Percentiles rank a stretch among this genome's conserved stretches.
These are phyloP conservation scores for Spodoptera picta DNA, from an alignment of 2,888 invertebrate genomes.

Conservation along the genomic window DNA sequence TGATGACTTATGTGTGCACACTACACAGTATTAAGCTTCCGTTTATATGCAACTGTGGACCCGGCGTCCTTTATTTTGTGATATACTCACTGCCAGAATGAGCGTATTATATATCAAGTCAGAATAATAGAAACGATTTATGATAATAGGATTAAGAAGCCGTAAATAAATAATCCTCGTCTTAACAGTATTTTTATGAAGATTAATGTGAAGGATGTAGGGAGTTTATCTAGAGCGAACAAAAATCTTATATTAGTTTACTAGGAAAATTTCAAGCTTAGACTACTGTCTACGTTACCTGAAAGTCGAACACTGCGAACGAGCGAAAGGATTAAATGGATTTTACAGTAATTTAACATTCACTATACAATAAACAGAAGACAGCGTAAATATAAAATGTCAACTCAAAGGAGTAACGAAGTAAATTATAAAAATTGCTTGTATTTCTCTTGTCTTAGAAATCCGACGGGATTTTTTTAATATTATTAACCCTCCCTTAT, in stretches of 20 bases:
- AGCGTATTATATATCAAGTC: constrained; percentile 41
- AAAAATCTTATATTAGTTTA: constrained; percentile 26
- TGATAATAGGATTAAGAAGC: constrained; percentile 25
- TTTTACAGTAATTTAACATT: constrained; percentile 55
- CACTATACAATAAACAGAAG: constrained; percentile 55
- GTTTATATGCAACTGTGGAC: constrained; percentile 48
- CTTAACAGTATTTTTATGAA: constrained; percentile 40
- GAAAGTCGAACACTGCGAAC: constrained; percentile 35
- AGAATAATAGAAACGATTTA: constrained; percentile 44
- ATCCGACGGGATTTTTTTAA: constrained; percentile 41
- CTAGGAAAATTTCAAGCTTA: constrained; percentile 19
- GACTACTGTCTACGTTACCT: constrained; percentile 13
- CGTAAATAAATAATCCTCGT: constrained; percentile 42
- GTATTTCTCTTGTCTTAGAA: constrained; percentile 55
- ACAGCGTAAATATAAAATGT: constrained; percentile 54
- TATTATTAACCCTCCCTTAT: constrained; percentile 47
- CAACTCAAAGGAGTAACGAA: constrained; percentile 52
- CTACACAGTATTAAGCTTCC: constrained; percentile 42
- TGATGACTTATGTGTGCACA: constrained; percentile 46
- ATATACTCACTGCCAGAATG: constrained; percentile 40
- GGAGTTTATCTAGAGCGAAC: constrained; percentile 24
- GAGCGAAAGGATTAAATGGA: constrained; percentile 43
- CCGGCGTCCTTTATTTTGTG: constrained; percentile 50
- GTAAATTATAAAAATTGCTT: constrained; percentile 60
- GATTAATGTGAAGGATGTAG: constrained; percentile 26